Percentiles rank a stretch among this genome's conserved stretches.
Evolutionary conservation across 1,140 invertebrate genomes (phyloP).

Genomic region (Caenorhabditis brenneri): DNA sequence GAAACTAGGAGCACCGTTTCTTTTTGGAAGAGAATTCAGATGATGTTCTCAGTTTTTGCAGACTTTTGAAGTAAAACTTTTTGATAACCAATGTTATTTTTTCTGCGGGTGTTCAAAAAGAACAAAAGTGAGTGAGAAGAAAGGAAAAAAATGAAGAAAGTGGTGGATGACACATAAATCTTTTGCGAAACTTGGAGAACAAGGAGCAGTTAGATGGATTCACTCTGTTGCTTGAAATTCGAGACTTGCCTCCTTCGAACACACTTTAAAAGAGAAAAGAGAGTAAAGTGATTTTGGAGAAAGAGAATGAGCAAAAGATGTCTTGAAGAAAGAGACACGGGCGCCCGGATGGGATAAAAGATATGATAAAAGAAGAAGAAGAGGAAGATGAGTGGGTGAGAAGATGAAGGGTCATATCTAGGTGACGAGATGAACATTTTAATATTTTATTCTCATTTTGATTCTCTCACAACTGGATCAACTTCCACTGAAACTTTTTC

Average conservation of each 20-base stretch:
- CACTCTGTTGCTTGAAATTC: constrained; percentile 26
- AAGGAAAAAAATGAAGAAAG: background rate
- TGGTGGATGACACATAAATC: constrained; percentile 1
- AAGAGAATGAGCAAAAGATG: background rate
- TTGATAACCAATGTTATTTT: background rate
- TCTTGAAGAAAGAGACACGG: background rate
- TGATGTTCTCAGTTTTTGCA: background rate
- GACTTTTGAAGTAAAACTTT: background rate
- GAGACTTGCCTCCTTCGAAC: constrained; percentile 10
- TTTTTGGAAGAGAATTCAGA: background rate
- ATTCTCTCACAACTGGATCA: background rate
- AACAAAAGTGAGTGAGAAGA: background rate
- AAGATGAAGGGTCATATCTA: background rate
- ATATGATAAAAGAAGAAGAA: background rate
- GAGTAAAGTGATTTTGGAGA: background rate
- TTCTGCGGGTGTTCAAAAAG: background rate
- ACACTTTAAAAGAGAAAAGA: background rate
- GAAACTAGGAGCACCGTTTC: background rate
- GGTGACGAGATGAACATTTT: background rate
- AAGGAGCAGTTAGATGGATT: background rate
- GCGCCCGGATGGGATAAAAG: background rate
- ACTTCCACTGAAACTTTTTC: too few relatives aligned
- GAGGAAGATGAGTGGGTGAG: background rate
- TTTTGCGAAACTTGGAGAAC: constrained; percentile 18
- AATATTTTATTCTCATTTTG: background rate